Evolutionary conservation across 2,113 vertebrate genomes (phyloP), one percentile per base, ranked within the genome.

Genomic region (Dipodomys stephensi): DNA sequence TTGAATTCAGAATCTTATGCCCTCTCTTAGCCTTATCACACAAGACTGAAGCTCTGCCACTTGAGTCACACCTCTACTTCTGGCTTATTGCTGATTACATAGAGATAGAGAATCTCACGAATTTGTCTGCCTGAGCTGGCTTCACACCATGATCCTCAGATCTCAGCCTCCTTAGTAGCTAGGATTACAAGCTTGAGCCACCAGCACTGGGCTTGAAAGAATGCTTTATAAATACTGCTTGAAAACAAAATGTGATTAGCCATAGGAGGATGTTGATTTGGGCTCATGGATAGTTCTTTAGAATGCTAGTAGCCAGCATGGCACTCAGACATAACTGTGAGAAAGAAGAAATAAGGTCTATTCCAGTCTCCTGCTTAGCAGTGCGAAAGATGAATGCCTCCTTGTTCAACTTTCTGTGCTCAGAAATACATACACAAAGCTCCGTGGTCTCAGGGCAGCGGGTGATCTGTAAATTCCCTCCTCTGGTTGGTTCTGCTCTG

Each of bases 401-500:
- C 74, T 60, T 16, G n/a, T 71, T 72, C 62, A 23, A 64, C 62
- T 88, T 90, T 69, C 90, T 84, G 72, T 73, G 35, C 60, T 93
- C 92, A 67, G 84, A 79, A 87, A 88, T 32, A 25, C 10, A 27
- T 15, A 72, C 82, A 90, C 88, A 93, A 72, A 84, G 92, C 92
- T 46, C 82, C 6, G 53, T 15, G 27, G 82, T 69, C 79, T 83
- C 69, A 4, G 39, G 92, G 67, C 92, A 92, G 95, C 83, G 4
- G 86, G 94, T 8, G 93, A 90, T 90, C 94, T 72, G 85, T 95
- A 81, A 92, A 93, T 83, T 84, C 74, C 85, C 85, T 86, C 6
- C 0, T 83, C 88, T 49, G 88, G 71, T 87, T n/a, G 60, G 84
- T 79, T 93, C 96, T 92, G 69, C 90, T 87, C 78, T 25, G 18